phyloP scores from a whole-genome alignment of 2,113 vertebrate genomes.

The Junco hyemalis region DNA sequence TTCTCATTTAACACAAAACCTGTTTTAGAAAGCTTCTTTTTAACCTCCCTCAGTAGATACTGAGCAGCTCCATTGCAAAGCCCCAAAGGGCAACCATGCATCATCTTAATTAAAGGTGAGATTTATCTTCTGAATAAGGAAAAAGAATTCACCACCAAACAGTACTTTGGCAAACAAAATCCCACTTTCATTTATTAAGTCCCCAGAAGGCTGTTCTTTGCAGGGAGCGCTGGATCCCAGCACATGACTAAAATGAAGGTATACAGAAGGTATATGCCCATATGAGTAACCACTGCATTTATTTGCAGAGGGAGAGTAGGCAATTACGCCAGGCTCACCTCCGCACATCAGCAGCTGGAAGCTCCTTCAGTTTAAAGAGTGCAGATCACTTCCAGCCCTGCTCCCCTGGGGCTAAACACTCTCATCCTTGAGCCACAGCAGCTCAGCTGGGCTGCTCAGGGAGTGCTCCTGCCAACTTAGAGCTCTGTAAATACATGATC shows the following conservation, averaged over 20 bases:
- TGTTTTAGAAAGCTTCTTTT: background rate
- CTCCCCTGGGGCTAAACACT: background rate
- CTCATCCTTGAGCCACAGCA: background rate
- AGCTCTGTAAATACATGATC: background rate
- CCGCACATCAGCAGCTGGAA: background rate
- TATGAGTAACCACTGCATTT: background rate
- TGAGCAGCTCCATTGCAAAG: background rate
- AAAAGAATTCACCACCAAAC: background rate
- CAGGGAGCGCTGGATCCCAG: background rate
- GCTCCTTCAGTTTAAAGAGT: background rate
- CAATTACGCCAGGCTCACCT: background rate
- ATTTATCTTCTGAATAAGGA: background rate
- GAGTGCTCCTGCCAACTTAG: background rate
- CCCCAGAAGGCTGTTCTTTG: background rate
- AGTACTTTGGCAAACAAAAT: background rate
- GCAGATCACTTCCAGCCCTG: background rate
- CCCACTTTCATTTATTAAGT: background rate
- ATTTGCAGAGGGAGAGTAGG: background rate
- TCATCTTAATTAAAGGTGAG: background rate
- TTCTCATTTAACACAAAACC: background rate
- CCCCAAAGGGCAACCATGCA: background rate
- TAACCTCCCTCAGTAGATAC: background rate
- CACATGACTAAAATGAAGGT: background rate
- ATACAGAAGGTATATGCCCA: fast-evolving
- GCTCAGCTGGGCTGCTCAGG: background rate